Base-by-base conservation (phyloP, 2,797 vertebrate species). In the Eupleurogrammus muticus region DNA sequence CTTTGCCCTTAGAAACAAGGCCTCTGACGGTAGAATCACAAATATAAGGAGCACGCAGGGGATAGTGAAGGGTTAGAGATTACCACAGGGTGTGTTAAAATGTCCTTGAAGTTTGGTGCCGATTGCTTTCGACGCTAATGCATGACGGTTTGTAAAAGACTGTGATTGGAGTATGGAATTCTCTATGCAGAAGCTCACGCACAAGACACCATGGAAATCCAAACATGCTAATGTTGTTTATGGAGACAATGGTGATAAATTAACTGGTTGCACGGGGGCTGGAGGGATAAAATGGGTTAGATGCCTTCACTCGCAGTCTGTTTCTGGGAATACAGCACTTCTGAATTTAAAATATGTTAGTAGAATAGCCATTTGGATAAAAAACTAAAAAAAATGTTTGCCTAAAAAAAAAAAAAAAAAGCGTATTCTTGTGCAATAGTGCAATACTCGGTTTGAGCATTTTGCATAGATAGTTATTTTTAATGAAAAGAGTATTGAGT, bases 21-120 rank as follows among this genome's bases (percentile, higher is more conserved):
- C 95, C 95, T 47, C 91, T 98, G 66, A 95, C 96, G 53, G 93
- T 95, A 71, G 97, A 98, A 90, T 97, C 97, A 11, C 96, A 98
- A 89, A 97, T 97, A 91, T 98, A 28, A 28, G 6, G 95, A 97
- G 82, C 77, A 54, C 48, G 16, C 1, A 44, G 23, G 13, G 75
- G 72, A 74, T 57, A 74, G 62, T 78, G 48, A 79, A 17, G 54
- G 49, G 42, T 66, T 23, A 84, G 92, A 92, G 77, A 64, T 71
- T 57, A 80, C 83, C 67, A 81, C 34, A 80, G 83, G 88, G 82
- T 89, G 84, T 67, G 81, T 90, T 68, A 80, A 87, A 89, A 90
- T 12, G 64, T 51, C 47, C 66, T 87, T 84, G 56, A 74, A 76
- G 35, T 46, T 66, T 76, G 48, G 28, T 77, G 67, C 66, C 54